Evolutionary conservation across 1,140 invertebrate genomes (phyloP), one percentile per base, ranked within the genome.

Genomic region (Gryllus bimaculatus): DNA sequence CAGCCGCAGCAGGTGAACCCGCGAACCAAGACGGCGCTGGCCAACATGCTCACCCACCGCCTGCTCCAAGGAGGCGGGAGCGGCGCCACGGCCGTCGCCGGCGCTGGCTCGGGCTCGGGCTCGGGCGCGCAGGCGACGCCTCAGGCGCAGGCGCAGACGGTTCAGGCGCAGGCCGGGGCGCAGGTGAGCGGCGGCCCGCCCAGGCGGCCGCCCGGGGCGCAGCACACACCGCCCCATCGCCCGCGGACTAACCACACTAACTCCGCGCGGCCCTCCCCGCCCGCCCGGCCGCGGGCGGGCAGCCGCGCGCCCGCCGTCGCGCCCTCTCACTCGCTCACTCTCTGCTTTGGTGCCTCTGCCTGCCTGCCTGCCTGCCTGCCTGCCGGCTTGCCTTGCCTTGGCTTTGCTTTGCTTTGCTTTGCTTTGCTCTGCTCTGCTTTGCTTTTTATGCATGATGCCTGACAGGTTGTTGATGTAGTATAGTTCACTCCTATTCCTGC

Each of bases 21-120:
- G 0, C 96, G 96, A 85, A 97, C 96, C 8, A 98, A 98, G 88
- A 98, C 96, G 2, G 96, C 96, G 0, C 86, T 99, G 26, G 96
- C 96, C 8, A 97, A 97, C 85, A 95, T 98, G 92, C 87, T 98
- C 76, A 98, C 93, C 82, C 97, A 92, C 84, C 90, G 96, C 74
- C 87, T 98, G 49, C 93, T 95, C 84, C 89, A 89, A 77, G 89
- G 78, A 20, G 76, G 76, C 47, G 12, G 18, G 54, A n/a, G 20
- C n/a, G 47, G 20, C n/a, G 47, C 48, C 15, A 21, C n/a, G 76
- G 21, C 47, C 47, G 47, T 18, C 76, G 21, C 78, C 13, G 47
- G 26, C 18, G 79, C 76, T 8, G n/a, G 92, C 83, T 6, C 83
- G 82, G 79, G 85, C 84, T 54, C 81, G 84, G 74, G 84, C 83